Evolutionary conservation across 2,888 invertebrate genomes (phyloP), one percentile per base, ranked within the genome.

Genomic region (Microctonus hyperodae): DNA sequence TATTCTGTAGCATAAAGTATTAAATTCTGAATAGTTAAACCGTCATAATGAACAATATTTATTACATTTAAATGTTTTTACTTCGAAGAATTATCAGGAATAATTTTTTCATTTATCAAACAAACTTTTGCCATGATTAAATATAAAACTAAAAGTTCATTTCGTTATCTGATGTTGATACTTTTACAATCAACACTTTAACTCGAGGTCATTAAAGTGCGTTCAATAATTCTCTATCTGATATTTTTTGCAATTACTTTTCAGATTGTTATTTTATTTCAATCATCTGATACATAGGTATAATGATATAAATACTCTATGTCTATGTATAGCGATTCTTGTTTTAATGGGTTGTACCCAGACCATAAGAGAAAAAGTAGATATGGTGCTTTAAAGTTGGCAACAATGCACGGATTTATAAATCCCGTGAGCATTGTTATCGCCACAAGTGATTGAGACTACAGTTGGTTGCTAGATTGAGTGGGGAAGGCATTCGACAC

Each of bases 381-480:
- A 50, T 64, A 68, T 67, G 71, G 71, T 70, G 81, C 81, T 82
- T 82, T 83, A 81, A 83, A 82, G 81, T 82, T 81, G 78, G 81
- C 81, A 82, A 83, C 83, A 83, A 83, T 82, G 82, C 81, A 69
- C 79, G 81, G 83, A 83, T 83, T 83, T 83, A 83, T 83, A 82
- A 83, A 80, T 79, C 76, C 77, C 65, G 59, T 48, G 71, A 77
- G 80, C 77, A 83, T 83, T 83, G 83, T 83, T 83, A 82, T 80
- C 81, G 74, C 50, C 28, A 57, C 78, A 77, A 79, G 80, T 81
- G 82, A 83, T 82, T 79, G 82, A 82, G 81, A 78, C 76, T 74
- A 44, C 44, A 16, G 44, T n/a, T 44, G 44, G 44, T 16, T 16
- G 7, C 16, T 20, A 16, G 16, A 44, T 44, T 44, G 44, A 9